phyloP scores from a whole-genome alignment of 2,113 vertebrate genomes.

The Sitta europaea region DNA sequence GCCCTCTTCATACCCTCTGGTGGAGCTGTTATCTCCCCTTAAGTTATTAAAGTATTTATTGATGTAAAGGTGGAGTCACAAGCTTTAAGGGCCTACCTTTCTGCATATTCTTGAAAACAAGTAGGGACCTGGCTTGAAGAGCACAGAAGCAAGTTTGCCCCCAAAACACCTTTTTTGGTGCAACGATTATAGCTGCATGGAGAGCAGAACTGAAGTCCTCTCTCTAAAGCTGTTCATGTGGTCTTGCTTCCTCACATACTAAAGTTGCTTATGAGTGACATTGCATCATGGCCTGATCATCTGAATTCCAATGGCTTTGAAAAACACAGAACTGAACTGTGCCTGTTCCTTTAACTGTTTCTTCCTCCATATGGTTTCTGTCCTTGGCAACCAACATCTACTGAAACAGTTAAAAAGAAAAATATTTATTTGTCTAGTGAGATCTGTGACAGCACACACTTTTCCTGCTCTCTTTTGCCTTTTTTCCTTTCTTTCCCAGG shows the following conservation, averaged over 20 bases:
- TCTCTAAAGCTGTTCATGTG: fast-evolving
- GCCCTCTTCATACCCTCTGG: neutral
- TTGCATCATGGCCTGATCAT: neutral
- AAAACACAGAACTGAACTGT: neutral
- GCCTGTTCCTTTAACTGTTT: neutral
- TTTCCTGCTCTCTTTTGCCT: neutral
- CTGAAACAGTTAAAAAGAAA: neutral
- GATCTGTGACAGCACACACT: neutral
- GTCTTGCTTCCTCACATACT: neutral
- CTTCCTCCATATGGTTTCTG: neutral
- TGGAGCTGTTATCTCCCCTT: neutral
- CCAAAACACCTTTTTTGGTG: neutral
- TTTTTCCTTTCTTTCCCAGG: neutral
- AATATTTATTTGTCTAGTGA: neutral
- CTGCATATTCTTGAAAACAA: neutral
- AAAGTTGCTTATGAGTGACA: fast-evolving
- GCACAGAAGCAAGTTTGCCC: neutral
- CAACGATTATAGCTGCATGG: fast-evolving
- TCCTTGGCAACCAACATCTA: neutral
- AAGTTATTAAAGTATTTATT: neutral
- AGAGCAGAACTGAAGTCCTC: neutral
- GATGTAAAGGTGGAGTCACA: neutral
- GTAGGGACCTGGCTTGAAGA: fast-evolving
- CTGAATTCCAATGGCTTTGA: neutral
- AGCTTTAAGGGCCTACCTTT: neutral